Conservation (phyloP, 1,140 invertebrate genomes). For the Atopsyche davidsoni region DNA sequence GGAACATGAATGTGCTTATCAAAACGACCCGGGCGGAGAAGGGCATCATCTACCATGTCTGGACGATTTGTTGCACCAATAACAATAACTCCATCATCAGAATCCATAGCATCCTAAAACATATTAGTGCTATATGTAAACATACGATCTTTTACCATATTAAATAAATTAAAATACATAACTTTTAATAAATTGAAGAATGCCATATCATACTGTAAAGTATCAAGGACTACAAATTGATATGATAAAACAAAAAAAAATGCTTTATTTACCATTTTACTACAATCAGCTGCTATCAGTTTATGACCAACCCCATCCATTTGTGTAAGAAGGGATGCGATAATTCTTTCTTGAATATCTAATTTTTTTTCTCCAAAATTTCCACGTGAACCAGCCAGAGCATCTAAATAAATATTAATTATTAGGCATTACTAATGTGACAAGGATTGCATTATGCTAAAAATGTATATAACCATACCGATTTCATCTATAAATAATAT, state of each 20-base stretch:
- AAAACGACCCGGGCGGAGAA: constrained; percentile 69
- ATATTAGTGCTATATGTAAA: background rate
- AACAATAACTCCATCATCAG: constrained; percentile 51
- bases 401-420: constrained; percentile 47
- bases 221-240: too few relatives aligned
- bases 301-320: constrained; percentile 59
- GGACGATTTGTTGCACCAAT: constrained; percentile 73
- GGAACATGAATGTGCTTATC: constrained; percentile 71
- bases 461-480: constrained; percentile 35
- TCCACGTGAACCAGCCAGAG: constrained; percentile 51
- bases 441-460: background rate
- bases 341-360: constrained; percentile 55
- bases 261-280: constrained; percentile 2
- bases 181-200: too few relatives aligned
- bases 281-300: constrained; percentile 13
- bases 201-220: too few relatives aligned
- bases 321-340: constrained; percentile 62
- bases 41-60: constrained; percentile 70
- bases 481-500: constrained; percentile 76
- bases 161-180: too few relatives aligned
- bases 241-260: too few relatives aligned
- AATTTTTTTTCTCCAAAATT: constrained; percentile 34
- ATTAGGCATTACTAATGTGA: constrained; percentile 1
- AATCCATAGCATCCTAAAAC: constrained; percentile 13
- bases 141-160: background rate